Evolutionary conservation across 1,140 invertebrate genomes (phyloP), one percentile per base, ranked within the genome.

Genomic region (Apocrypta bakeri): DNA sequence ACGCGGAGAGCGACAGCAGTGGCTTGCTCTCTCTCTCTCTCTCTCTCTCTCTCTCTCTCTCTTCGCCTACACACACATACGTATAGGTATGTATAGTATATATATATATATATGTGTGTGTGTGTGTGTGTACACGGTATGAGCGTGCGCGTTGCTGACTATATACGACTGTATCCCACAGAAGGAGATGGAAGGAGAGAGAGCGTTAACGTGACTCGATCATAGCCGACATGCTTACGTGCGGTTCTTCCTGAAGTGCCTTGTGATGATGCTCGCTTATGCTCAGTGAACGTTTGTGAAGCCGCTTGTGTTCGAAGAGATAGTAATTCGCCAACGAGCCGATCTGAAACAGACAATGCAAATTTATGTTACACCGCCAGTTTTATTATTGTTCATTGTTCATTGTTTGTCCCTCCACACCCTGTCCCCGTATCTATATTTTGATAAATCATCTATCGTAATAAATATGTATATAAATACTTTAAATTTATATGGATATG

Each of bases 271-370:
- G 93, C 82, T 94, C 93, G 88, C 94, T 96, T n/a, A 92, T 91
- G 63, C 94, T 93, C 29, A 95, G 88, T 0, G 97, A 98, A 73
- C 97, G 94, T 89, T 97, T 98, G 85, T 95, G 94, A 37, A 98
- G 93, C 78, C 94, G 94, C 75, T 95, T 94, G 89, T 97, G 96
- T 84, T 96, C 95, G 87, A 98, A 95, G 66, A 98, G 92, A 88
- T 96, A 98, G 92, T 96, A 97, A 84, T 95, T 94, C 87, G 96
- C 94, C 81, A 98, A 91, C 31, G 95, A 94, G 37, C 97, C 97
- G 90, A 98, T 97, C 97, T 98, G 94, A 69, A 95, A 90, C 81
- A 87, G 14, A 66, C 27, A 66, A 66, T 66, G 27, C 48, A 56
- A 56, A 56, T 56, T 56, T 56, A 56, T n/a, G 48, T 56, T 56